These are phyloP conservation scores for Onychostoma macrolepis DNA, from an alignment of 2,113 vertebrate species.

Conservation along the genomic window DNA sequence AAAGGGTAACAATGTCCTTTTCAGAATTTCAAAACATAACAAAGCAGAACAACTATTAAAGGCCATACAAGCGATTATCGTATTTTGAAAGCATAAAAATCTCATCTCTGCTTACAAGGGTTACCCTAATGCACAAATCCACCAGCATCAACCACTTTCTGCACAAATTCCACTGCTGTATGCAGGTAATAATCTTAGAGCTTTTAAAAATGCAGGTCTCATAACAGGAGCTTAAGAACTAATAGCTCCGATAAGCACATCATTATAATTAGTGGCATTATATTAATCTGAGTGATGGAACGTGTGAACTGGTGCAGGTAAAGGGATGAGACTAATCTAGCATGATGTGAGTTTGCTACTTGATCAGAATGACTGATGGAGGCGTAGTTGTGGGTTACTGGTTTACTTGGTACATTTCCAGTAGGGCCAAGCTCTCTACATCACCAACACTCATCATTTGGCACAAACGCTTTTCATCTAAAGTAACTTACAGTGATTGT, in stretches of 20 bases:
- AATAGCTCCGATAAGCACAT: conserved; percentile 51
- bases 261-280: conserved; percentile 22
- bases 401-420: background rate
- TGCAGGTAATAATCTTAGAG: background rate
- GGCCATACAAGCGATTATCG: background rate
- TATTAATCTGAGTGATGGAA: conserved; percentile 47
- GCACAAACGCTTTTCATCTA: background rate
- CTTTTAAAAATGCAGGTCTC: background rate
- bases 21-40: background rate
- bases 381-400: background rate
- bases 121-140: background rate
- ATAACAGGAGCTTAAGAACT: conserved; percentile 15
- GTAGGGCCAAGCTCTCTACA: background rate
- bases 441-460: background rate
- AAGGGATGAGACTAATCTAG: conserved; percentile 51
- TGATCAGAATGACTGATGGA: conserved; percentile 39
- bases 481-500: background rate
- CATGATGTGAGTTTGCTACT: conserved; percentile 1
- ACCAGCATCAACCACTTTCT: background rate
- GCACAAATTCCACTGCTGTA: background rate
- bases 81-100: background rate
- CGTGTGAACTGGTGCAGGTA: conserved; percentile 39
- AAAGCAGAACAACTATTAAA: background rate
- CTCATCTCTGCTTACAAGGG: background rate
- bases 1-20: background rate